Conservation (phyloP, 2,888 invertebrate genomes). For the Cosmorhoe ocellata region DNA sequence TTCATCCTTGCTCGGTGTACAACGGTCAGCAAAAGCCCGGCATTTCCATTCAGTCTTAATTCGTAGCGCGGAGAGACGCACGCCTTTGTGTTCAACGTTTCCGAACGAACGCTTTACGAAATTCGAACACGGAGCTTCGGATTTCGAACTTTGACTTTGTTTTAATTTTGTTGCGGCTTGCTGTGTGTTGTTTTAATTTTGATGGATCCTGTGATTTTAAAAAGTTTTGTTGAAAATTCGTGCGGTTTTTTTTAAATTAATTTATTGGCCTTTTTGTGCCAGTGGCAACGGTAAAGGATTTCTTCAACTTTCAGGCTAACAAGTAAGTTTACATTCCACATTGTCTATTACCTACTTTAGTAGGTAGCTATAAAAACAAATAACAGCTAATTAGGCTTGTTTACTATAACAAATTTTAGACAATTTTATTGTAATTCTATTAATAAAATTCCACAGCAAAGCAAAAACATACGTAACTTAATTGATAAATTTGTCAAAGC, state of each 20-base stretch:
- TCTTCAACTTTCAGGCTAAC: neutral
- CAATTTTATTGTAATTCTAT: too few species aligned
- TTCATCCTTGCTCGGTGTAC: slow-evolving; percentile 7
- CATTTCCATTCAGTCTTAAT: slow-evolving; percentile 17
- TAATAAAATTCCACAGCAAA: too few species aligned
- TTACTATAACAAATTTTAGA: too few species aligned
- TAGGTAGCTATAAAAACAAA: too few species aligned
- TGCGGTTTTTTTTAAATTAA: neutral
- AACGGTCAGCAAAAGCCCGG: slow-evolving; percentile 11
- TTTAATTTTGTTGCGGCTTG: slow-evolving; percentile 10
- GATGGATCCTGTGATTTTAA: slow-evolving; percentile 5
- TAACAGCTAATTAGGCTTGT: too few species aligned
- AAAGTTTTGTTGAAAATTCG: neutral
- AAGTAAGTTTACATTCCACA: slow-evolving; percentile 1
- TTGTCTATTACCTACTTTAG: too few species aligned
- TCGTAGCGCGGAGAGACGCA: slow-evolving; percentile 11
- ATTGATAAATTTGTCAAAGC: too few species aligned
- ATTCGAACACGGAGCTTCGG: slow-evolving; percentile 14
- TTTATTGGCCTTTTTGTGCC: neutral
- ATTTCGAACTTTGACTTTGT: slow-evolving; percentile 14
- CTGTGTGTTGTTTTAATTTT: slow-evolving; percentile 9
- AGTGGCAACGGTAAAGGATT: neutral
- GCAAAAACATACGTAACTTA: too few species aligned
- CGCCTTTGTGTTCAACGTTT: slow-evolving; percentile 9
- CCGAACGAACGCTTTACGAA: slow-evolving; percentile 15